These are phyloP conservation scores for Clusia tigrina DNA, from an alignment of 2,888 invertebrate genomes.

Conservation along the genomic window DNA sequence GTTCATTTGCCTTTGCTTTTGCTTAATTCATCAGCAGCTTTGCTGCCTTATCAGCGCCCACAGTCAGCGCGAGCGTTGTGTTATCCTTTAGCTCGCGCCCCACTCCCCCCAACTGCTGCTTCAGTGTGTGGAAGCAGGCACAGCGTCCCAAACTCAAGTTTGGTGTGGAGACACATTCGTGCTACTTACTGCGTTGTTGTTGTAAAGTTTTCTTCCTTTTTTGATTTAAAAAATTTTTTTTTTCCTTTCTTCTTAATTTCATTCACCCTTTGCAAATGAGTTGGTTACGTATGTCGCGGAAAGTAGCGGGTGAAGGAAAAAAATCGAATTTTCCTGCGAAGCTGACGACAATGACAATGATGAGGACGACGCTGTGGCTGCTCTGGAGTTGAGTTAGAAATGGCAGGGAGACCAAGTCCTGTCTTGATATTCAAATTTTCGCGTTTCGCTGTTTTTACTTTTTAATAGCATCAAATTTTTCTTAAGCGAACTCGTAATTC, in stretches of 20 bases:
- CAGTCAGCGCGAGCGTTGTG: constrained; percentile 5
- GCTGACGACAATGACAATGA: neutral
- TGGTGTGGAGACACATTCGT: neutral
- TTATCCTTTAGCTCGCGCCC: neutral
- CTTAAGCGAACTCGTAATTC: constrained; percentile 9
- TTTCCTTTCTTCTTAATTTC: constrained; percentile 48
- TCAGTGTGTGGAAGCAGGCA: neutral
- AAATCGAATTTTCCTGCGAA: constrained; percentile 21
- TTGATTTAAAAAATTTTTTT: constrained; percentile 26
- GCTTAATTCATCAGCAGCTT: constrained; percentile 4
- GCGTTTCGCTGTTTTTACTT: constrained; percentile 8
- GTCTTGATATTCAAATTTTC: constrained; percentile 20
- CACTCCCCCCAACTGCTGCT: neutral
- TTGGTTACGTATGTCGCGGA: constrained; percentile 10
- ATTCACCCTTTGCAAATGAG: constrained; percentile 58
- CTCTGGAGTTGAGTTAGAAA: too few relatives aligned
- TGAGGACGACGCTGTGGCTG: too few relatives aligned
- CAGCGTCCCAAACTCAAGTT: neutral
- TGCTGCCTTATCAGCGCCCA: neutral
- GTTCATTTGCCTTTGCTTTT: neutral
- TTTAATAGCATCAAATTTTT: constrained; percentile 28
- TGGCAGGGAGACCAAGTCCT: too few relatives aligned
- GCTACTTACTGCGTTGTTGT: constrained; percentile 50
- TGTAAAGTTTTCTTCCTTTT: constrained; percentile 16
- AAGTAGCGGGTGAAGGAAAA: constrained; percentile 11